Conservation (phyloP, 35 echinoderm and acorn worm genomes). For the Amphiura filiformis region DNA sequence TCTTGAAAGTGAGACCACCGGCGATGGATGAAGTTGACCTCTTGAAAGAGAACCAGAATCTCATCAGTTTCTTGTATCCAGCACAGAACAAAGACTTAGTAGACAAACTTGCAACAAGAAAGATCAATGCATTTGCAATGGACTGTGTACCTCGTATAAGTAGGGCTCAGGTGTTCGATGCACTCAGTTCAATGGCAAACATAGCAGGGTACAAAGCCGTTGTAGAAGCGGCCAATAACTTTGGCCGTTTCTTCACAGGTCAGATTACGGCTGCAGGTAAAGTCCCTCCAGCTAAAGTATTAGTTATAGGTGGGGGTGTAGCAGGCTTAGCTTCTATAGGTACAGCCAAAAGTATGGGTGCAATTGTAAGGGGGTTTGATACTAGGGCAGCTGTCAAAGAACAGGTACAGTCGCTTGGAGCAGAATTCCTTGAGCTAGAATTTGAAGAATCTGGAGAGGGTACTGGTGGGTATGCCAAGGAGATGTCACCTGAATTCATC, state of each 20-base stretch:
- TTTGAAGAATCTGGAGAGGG: constrained; percentile 94
- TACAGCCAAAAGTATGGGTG: constrained; percentile 96
- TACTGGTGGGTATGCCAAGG: constrained; percentile 95
- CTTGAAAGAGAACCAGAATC: constrained; percentile 70
- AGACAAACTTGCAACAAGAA: constrained; percentile 69
- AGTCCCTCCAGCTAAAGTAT: constrained; percentile 94
- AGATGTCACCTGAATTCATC: constrained; percentile 98
- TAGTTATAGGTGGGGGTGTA: constrained; percentile 96
- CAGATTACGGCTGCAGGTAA: constrained; percentile 99
- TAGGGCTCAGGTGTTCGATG: constrained; percentile 99
- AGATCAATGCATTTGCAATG: constrained; percentile 86
- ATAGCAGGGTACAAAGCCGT: constrained; percentile 99
- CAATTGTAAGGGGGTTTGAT: constrained; percentile 93
- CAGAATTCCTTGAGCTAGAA: constrained; percentile 89
- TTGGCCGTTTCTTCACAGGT: constrained; percentile 99
- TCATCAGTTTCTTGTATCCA: constrained; percentile 92
- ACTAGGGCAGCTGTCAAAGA: constrained; percentile 95
- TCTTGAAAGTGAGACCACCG: constrained; percentile 88
- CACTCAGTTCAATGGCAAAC: constrained; percentile 99
- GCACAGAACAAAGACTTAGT: constrained; percentile 93
- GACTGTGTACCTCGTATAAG: constrained; percentile 98
- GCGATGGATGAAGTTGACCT: constrained; percentile 75
- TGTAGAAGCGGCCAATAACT: constrained; percentile 96
- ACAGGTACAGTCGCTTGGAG: constrained; percentile 94
- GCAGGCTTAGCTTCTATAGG: constrained; percentile 90